Conservation (phyloP, 2,888 invertebrate genomes). For the Drosophila merina region DNA sequence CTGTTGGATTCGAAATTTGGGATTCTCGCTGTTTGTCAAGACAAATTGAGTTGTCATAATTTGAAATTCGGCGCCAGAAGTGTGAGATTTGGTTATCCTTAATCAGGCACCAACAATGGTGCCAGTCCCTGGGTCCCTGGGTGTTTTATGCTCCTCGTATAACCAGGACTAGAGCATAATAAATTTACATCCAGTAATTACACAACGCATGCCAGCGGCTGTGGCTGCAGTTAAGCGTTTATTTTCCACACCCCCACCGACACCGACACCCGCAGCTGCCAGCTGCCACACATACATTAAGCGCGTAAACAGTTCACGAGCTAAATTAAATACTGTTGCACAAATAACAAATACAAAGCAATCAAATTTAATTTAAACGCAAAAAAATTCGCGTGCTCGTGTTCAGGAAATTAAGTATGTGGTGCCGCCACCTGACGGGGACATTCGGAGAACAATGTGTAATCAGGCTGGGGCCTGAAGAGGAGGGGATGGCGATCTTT, state of each 20-base stretch:
- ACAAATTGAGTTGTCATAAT: conserved; percentile 74
- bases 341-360: conserved; percentile 67
- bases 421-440: conserved; percentile 38
- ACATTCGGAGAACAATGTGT: conserved; percentile 33
- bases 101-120: conserved; percentile 11
- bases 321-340: conserved; percentile 74
- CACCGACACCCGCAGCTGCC: not conserved
- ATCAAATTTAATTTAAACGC: conserved; percentile 44
- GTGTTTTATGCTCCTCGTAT: conserved; percentile 11
- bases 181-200: conserved; percentile 47
- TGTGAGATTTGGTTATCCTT: conserved; percentile 12
- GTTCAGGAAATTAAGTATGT: conserved; percentile 35
- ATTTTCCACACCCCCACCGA: conserved; percentile 13
- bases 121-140: conserved; percentile 14
- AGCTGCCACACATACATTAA: conserved; percentile 26
- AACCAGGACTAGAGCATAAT: conserved; percentile 38
- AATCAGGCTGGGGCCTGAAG: conserved; percentile 21
- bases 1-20: conserved; percentile 16
- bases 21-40: conserved; percentile 46
- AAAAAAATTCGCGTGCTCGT: conserved; percentile 21
- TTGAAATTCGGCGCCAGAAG: conserved; percentile 18
- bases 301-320: conserved; percentile 58
- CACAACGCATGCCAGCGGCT: conserved; percentile 42
- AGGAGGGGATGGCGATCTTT: not conserved
- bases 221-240: conserved; percentile 46